phyloP scores from a whole-genome alignment of 2,888 invertebrate genomes.

The Clusia tigrina region DNA sequence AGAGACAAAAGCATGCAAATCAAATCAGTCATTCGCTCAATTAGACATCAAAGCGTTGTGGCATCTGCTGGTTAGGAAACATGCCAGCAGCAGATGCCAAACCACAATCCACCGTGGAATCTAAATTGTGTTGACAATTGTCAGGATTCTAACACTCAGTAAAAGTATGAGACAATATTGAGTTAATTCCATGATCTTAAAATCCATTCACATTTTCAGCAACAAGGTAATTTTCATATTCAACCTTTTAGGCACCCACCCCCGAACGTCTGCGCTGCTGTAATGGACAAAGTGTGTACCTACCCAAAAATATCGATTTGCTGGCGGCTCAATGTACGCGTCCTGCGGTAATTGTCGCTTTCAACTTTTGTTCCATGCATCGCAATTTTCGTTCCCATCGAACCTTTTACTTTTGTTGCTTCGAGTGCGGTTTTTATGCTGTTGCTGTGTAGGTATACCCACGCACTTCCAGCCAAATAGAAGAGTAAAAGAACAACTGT shows the following conservation, averaged over 20 bases:
- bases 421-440: not conserved
- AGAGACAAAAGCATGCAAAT: conserved; percentile 7
- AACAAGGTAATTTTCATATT: conserved; percentile 22
- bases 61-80: too few species aligned
- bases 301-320: conserved; percentile 29
- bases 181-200: too few species aligned
- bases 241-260: too few species aligned
- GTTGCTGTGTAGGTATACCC: not conserved
- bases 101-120: too few species aligned
- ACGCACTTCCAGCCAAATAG: too few species aligned
- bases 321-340: not conserved
- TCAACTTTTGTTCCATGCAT: too few species aligned
- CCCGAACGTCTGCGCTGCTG: not conserved
- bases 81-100: too few species aligned
- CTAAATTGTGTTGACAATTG: too few species aligned
- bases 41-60: conserved; percentile 15
- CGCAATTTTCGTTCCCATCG: too few species aligned
- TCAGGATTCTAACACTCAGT: too few species aligned
- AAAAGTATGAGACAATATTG: too few species aligned
- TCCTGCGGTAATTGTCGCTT: not conserved
- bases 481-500: too few species aligned
- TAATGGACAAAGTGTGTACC: conserved; percentile 11
- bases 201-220: conserved; percentile 1
- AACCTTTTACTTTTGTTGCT: not conserved
- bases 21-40: conserved; percentile 19